Evolutionary conservation across 2,797 vertebrate species (phyloP).

Genomic region (Squalus acanthias): DNA sequence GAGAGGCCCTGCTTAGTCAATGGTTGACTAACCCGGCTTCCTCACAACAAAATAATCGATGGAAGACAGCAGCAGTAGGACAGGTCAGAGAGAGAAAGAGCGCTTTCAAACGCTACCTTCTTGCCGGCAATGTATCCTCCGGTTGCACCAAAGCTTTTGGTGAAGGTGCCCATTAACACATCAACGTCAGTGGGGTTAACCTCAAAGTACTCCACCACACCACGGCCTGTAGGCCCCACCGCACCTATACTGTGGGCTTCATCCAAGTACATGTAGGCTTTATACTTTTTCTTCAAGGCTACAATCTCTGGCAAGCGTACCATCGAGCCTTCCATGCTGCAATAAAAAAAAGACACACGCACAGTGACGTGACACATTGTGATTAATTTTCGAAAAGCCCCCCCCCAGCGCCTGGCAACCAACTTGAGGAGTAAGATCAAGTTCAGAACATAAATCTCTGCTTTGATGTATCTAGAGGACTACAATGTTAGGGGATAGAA

Average conservation of each 20-base stretch:
- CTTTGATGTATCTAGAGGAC: not conserved
- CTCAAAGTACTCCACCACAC: constrained; percentile 69
- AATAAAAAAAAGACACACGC: constrained; percentile 41
- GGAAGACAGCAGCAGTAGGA: not conserved
- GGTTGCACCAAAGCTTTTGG: constrained; percentile 83
- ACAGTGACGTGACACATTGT: not conserved
- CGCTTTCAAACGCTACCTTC: constrained; percentile 62
- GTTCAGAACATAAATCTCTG: not conserved
- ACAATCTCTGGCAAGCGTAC: constrained; percentile 80
- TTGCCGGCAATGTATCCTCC: constrained; percentile 89
- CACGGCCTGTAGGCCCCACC: constrained; percentile 71
- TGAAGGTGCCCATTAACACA: constrained; percentile 89
- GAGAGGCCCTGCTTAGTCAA: not conserved
- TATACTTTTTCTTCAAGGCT: constrained; percentile 86
- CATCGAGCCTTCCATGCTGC: constrained; percentile 91
- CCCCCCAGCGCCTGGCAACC: no score
- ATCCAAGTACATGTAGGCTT: constrained; percentile 85
- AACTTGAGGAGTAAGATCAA: not conserved
- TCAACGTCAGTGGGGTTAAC: constrained; percentile 79
- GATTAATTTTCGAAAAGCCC: not conserved
- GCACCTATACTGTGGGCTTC: constrained; percentile 92
- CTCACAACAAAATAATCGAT: not conserved
- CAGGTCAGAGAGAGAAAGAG: not conserved
- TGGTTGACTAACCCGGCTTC: not conserved
- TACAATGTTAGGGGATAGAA: no score